A percentile compares a stretch with the other conserved stretches of the same genome.
Conservation (phyloP, 1,140 invertebrate species). For the Ostrea denselamellosa region DNA sequence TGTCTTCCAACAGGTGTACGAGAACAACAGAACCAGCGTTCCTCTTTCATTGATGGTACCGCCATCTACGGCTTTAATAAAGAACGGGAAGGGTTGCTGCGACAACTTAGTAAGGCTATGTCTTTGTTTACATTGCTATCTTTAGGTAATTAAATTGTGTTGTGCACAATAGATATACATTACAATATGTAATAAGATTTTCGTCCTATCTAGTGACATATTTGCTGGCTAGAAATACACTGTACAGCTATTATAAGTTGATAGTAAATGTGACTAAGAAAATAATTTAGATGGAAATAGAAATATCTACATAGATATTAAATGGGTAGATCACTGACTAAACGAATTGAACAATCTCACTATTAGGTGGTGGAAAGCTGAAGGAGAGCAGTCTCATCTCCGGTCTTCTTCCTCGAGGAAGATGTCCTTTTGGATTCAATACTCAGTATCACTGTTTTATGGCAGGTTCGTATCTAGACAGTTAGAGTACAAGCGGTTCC, state of each 20-base stretch:
- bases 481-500: background rate
- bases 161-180: too few relatives aligned
- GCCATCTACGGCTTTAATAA: conserved; percentile 14
- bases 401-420: background rate
- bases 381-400: background rate
- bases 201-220: too few relatives aligned
- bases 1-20: background rate
- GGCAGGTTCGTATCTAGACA: background rate
- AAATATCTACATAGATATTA: too few relatives aligned
- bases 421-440: background rate
- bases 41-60: conserved; percentile 31
- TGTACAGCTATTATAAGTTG: background rate
- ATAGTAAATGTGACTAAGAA: too few relatives aligned
- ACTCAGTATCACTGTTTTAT: conserved; percentile 2
- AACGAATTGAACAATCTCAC: too few relatives aligned
- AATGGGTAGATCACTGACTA: too few relatives aligned
- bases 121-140: background rate
- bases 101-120: background rate
- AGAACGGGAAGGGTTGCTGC: background rate
- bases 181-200: too few relatives aligned
- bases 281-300: too few relatives aligned
- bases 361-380: background rate
- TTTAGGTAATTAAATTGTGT: background rate
- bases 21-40: conserved; percentile 25
- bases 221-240: background rate